Evolutionary conservation across 2,888 invertebrate species (phyloP).

Genomic region (Alloscopus bannaensis): DNA sequence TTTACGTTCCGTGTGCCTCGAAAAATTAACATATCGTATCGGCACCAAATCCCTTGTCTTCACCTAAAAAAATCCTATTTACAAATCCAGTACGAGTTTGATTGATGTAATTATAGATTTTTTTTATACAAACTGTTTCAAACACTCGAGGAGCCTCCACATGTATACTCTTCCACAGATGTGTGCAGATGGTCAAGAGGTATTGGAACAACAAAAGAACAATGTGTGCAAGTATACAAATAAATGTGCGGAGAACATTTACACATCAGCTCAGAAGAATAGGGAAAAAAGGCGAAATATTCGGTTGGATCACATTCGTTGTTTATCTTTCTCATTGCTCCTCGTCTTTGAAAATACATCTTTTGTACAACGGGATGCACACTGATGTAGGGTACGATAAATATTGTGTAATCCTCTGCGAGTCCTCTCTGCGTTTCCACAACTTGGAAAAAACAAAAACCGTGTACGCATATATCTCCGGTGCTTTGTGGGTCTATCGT

Average conservation of each 20-base stretch:
- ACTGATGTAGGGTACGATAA: neutral
- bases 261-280: neutral
- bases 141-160: too few relatives aligned
- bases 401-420: neutral
- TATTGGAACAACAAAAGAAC: conserved; percentile 17
- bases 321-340: neutral
- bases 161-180: neutral
- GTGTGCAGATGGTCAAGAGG: conserved; percentile 1
- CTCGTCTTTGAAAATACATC: too few relatives aligned
- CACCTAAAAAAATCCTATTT: too few relatives aligned
- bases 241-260: neutral
- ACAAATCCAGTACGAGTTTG: too few relatives aligned
- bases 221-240: neutral
- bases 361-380: neutral
- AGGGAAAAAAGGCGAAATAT: neutral
- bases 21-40: too few relatives aligned
- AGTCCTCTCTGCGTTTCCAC: neutral
- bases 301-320: neutral
- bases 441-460: neutral
- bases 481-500: neutral
- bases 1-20: too few relatives aligned
- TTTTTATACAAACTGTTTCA: too few relatives aligned
- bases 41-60: too few relatives aligned
- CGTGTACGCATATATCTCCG: neutral
- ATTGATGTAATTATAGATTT: too few relatives aligned